Evolutionary conservation across 2,888 invertebrate species (phyloP).

Genomic region (Cylindroiulus punctatus): DNA sequence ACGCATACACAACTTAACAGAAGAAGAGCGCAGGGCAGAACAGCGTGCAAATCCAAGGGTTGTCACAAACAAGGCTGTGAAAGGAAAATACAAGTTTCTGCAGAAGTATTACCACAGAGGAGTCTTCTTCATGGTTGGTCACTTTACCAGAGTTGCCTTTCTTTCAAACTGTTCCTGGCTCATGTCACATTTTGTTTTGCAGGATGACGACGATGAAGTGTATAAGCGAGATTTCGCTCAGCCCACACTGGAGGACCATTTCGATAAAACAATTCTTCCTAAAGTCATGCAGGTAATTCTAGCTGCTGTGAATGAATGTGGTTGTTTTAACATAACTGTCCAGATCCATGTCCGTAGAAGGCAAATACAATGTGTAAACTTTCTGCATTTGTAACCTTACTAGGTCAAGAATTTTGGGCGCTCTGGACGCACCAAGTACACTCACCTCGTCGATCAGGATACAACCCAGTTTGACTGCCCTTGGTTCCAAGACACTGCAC

Average conservation of each 20-base stretch:
- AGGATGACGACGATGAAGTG: constrained; percentile 88
- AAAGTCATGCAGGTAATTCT: constrained; percentile 92
- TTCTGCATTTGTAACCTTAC: constrained; percentile 54
- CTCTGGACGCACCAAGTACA: constrained; percentile 98
- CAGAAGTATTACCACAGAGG: constrained; percentile 99
- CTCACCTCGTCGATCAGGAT: constrained; percentile 98
- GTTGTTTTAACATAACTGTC: too few relatives aligned
- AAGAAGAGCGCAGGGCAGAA: constrained; percentile 93
- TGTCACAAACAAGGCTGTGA: constrained; percentile 92
- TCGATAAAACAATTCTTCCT: constrained; percentile 97
- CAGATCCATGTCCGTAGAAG: too few relatives aligned
- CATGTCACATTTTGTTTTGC: neutral
- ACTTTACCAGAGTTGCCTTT: neutral
- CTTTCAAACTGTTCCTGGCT: neutral
- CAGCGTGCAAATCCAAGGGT: constrained; percentile 88
- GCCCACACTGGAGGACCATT: constrained; percentile 97
- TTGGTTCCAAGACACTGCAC: constrained; percentile 92
- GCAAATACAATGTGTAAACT: too few relatives aligned
- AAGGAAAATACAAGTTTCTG: constrained; percentile 99
- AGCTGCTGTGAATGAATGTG: neutral
- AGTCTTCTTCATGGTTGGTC: constrained; percentile 87
- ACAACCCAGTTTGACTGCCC: constrained; percentile 98
- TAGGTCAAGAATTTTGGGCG: constrained; percentile 98
- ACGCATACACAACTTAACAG: constrained; percentile 89
- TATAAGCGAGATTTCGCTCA: constrained; percentile 93